A percentile compares a stretch with the other conserved stretches of the same genome.
Evolutionary conservation across 2,113 vertebrate genomes (phyloP).

Genomic region (Hyla sarda): DNA sequence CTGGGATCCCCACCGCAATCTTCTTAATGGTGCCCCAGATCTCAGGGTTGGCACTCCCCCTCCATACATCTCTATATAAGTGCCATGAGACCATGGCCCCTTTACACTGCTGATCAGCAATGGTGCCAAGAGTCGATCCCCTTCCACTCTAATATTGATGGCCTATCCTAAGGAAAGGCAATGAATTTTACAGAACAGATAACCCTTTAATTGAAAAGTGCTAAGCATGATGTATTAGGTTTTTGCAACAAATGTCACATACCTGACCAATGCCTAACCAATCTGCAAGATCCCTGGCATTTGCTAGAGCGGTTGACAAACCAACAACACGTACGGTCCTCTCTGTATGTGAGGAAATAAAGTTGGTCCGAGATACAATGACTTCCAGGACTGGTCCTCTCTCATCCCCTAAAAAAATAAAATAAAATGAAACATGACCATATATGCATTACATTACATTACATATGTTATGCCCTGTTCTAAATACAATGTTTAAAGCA

Average conservation of each 20-base stretch:
- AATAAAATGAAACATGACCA: constrained; percentile 23
- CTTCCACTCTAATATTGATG: no score
- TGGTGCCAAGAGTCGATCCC: no score
- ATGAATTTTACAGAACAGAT: no score
- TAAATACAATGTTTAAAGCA: background rate
- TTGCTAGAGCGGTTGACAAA: constrained; percentile 95
- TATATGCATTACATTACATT: no score
- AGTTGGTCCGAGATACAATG: constrained; percentile 97
- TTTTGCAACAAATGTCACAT: constrained; percentile 51
- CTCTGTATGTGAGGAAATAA: constrained; percentile 97
- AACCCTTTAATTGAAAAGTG: background rate
- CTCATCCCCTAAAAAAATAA: constrained; percentile 93
- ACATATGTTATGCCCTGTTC: constrained; percentile 26
- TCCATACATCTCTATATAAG: no score
- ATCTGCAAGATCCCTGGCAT: constrained; percentile 95
- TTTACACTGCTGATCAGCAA: no score
- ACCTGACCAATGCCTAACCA: constrained; percentile 96
- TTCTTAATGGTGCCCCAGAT: no score
- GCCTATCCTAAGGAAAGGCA: no score
- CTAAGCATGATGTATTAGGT: background rate
- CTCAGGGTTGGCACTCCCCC: no score
- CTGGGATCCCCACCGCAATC: no score
- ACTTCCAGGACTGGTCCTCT: constrained; percentile 96
- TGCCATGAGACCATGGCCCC: no score
- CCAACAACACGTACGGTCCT: constrained; percentile 91